Evolutionary conservation across 2,113 vertebrate species (phyloP).

Genomic region (Poeciliopsis turrubarensis): DNA sequence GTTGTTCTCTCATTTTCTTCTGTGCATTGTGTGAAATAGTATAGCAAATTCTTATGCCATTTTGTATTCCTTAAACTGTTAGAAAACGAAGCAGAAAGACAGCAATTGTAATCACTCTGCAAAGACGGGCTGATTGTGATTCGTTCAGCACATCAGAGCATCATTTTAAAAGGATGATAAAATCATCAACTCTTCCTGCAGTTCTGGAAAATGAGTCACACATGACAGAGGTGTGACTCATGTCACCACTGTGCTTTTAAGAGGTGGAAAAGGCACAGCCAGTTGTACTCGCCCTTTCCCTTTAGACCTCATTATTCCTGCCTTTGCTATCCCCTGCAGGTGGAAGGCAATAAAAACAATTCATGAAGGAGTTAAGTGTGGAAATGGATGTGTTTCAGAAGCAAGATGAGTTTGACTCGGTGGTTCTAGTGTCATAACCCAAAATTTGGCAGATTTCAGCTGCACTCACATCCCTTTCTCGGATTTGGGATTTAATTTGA

Average conservation of each 20-base stretch:
- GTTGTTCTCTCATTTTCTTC: not conserved
- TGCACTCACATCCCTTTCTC: conserved; percentile 2
- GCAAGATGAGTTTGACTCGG: conserved; percentile 18
- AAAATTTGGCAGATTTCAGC: conserved; percentile 1
- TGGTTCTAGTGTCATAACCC: conserved; percentile 5
- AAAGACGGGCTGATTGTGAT: not conserved
- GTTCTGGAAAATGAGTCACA: not conserved
- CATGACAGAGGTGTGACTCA: not conserved
- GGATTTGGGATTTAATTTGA: not conserved
- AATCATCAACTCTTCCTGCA: not conserved
- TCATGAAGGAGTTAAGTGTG: conserved; percentile 18
- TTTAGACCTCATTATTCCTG: conserved; percentile 35
- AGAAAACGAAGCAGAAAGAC: not conserved
- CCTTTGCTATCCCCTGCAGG: conserved; percentile 20
- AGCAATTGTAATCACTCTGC: not conserved
- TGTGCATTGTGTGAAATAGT: fast-evolving
- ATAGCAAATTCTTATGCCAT: not conserved
- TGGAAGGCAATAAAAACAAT: conserved; percentile 37
- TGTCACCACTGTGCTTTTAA: too few species aligned
- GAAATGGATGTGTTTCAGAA: conserved; percentile 19
- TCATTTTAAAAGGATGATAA: not conserved
- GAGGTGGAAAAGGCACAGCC: conserved; percentile 18
- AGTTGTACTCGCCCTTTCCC: conserved; percentile 14
- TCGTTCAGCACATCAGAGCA: not conserved
- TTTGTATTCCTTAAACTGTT: not conserved